These are phyloP conservation scores for Patella depressa DNA, from an alignment of 2,888 invertebrate species.

Conservation along the genomic window DNA sequence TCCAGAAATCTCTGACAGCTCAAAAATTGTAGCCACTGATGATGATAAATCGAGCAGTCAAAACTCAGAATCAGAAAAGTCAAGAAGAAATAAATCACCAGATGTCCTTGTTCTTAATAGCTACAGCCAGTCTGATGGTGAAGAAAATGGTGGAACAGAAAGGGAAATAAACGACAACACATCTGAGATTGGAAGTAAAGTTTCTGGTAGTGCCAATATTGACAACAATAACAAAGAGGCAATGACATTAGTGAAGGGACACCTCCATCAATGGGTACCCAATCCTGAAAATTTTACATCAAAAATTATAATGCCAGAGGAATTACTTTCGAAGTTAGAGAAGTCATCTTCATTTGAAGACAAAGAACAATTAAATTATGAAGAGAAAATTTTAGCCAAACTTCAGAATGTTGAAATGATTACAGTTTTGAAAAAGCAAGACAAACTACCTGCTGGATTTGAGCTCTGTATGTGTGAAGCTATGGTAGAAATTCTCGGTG, in stretches of 20 bases:
- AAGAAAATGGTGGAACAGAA: slow-evolving; percentile 33
- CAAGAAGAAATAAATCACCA: slow-evolving; percentile 23
- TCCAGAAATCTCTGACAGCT: slow-evolving; percentile 46
- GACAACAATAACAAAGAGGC: slow-evolving; percentile 44
- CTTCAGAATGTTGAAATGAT: slow-evolving; percentile 60
- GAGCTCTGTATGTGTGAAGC: slow-evolving; percentile 62
- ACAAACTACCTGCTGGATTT: slow-evolving; percentile 59
- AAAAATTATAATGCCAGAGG: slow-evolving; percentile 46
- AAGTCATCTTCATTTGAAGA: slow-evolving; percentile 48
- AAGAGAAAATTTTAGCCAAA: slow-evolving; percentile 50
- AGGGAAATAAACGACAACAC: slow-evolving; percentile 31
- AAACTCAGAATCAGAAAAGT: slow-evolving; percentile 18
- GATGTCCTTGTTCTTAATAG: slow-evolving; percentile 42
- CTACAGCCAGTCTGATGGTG: slow-evolving; percentile 26
- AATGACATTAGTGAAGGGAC: slow-evolving; percentile 60
- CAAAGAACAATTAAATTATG: slow-evolving; percentile 47
- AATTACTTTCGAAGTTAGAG: slow-evolving; percentile 48
- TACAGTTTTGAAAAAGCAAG: slow-evolving; percentile 49
- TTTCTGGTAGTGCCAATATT: slow-evolving; percentile 25
- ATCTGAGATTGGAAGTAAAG: slow-evolving; percentile 13
- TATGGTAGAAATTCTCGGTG: slow-evolving; percentile 55
- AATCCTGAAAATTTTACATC: slow-evolving; percentile 56
- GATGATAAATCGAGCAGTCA: slow-evolving; percentile 17
- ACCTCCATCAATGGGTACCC: slow-evolving; percentile 61
- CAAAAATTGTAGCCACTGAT: slow-evolving; percentile 2